Percentiles rank a stretch among this genome's conserved stretches.
Conservation (phyloP, 92 coral and sea anemone species). For the Porites divaricata region DNA sequence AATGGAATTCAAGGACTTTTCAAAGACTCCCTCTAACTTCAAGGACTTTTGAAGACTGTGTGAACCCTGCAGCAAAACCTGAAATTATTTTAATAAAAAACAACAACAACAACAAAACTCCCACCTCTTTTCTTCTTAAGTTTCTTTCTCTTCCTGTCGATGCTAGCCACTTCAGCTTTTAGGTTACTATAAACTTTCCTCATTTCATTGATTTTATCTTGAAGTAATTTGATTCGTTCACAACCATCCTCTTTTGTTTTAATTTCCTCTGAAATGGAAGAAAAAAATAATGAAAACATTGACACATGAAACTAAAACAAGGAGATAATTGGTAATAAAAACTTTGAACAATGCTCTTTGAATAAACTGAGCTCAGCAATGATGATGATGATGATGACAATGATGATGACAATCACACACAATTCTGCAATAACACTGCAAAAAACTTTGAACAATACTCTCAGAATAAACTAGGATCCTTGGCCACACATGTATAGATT, state of each 20-base stretch:
- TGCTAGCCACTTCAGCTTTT: slow-evolving; percentile 98
- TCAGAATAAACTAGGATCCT: too few species aligned
- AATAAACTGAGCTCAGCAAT: too few species aligned
- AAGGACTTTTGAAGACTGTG: too few species aligned
- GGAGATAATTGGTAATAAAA: background rate
- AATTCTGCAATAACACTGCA: too few species aligned
- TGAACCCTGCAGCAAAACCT: background rate
- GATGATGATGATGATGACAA: too few species aligned
- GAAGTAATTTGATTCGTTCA: slow-evolving; percentile 89
- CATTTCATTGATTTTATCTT: slow-evolving; percentile 95
- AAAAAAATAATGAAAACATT: background rate
- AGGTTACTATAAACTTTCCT: slow-evolving; percentile 91
- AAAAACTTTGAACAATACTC: too few species aligned
- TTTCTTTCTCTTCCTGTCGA: slow-evolving; percentile 93
- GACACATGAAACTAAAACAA: background rate
- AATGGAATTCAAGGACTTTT: too few species aligned
- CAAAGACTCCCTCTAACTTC: too few species aligned
- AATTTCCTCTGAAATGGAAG: slow-evolving; percentile 68
- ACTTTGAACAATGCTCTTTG: too few species aligned
- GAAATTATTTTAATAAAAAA: background rate
- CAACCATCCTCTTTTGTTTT: slow-evolving; percentile 93
- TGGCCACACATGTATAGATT: too few species aligned
- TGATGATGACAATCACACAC: too few species aligned
- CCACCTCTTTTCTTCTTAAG: slow-evolving; percentile 88
- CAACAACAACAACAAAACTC: background rate